Base-by-base conservation (phyloP, 2,113 vertebrate species). In the Protobothrops mucrosquamatus region DNA sequence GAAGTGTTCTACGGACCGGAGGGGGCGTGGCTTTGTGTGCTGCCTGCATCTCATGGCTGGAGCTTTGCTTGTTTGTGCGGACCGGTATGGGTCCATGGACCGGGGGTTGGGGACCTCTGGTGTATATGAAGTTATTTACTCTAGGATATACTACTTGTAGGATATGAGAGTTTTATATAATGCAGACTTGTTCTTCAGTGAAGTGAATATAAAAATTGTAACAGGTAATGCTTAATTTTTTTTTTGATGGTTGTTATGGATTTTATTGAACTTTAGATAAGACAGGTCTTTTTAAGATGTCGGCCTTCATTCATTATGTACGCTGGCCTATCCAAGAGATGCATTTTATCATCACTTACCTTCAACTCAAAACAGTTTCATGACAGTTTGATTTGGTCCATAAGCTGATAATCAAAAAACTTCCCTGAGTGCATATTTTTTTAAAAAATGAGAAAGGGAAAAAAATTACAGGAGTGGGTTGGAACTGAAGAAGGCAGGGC, bases 401-500 rank as follows among this genome's bases (percentile, higher is more conserved):
- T 81, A 56, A n/a, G 8, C 15, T 89, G 52, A 20, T 74, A 29
- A 56, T 89, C 74, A 61, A 48, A 89, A 85, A 86, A 86, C 88
- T 57, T 89, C 43, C 74, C 39, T 0, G 3, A 39, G 20, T 89
- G 26, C 88, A 34, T 46, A 24, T 57, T 51, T 59, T 92, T 92
- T n/a, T 92, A n/a, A 59, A 56, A 26, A 61, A 15, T 15, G 29
- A 34, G 34, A 74, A 91, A 74, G 91, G 91, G 57, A 10, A 0
- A 0, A 23, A 92, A 86, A n/a, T 89, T 87, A 43, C 7, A n/a
- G 64, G 14, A 5, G 6, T 69, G 29, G 29, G 85, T 88, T 88
- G 92, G 6, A 95, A 85, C 0, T 87, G 92, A 94, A 94, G 89
- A 93, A 95, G 92, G 91, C 88, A 95, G 94, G 95, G 89, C 89